Evolutionary conservation across 2,888 invertebrate genomes (phyloP), one percentile per base, ranked within the genome.

Genomic region (Hemicrepidius hirtus): DNA sequence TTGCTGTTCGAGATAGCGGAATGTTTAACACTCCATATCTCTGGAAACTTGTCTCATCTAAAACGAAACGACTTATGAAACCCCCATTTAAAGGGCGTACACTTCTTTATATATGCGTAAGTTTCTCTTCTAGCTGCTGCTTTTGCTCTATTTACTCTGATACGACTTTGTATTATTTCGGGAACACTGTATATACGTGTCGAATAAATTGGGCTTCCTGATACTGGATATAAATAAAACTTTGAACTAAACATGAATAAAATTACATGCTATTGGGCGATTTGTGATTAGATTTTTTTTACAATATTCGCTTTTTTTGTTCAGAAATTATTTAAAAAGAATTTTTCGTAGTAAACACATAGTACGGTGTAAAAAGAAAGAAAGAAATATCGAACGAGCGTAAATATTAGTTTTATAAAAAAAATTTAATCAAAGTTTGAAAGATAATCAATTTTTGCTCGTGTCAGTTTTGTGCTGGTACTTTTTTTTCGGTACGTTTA

Each of bases 1-100:
- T 49, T 21, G 68, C 49, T 68, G 9, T 60, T 60, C 24, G 32
- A 60, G 49, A 59, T 46, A 46, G 46, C 46, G 46, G 46, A 67
- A 67, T 67, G 67, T 67, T 57, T 67, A 53, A 67, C 67, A 67
- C 67, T 55, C 67, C 53, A 67, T 67, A 67, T 67, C 67, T 55
- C 55, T 41, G 57, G 28, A 44, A 55, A 57, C 55, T 55, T 57
- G 67, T 67, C 67, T 67, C 67, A 67, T 67, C 67, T 57, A 67
- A 55, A 67, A 67, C 53, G 53, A 53, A 67, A 67, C 67, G 67
- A 57, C 65, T 65, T 67, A 65, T 65, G 65, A 65, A 65, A 65
- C 53, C 53, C 50, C 49, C 67, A 57, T 67, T 67, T 53, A 67
- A 32, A 16, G 32, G 46, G n/a, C 46, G 63, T 32, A 41, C 46